These are phyloP conservation scores for Kryptolebias marmoratus DNA, from an alignment of 2,113 vertebrate species.

Conservation along the genomic window DNA sequence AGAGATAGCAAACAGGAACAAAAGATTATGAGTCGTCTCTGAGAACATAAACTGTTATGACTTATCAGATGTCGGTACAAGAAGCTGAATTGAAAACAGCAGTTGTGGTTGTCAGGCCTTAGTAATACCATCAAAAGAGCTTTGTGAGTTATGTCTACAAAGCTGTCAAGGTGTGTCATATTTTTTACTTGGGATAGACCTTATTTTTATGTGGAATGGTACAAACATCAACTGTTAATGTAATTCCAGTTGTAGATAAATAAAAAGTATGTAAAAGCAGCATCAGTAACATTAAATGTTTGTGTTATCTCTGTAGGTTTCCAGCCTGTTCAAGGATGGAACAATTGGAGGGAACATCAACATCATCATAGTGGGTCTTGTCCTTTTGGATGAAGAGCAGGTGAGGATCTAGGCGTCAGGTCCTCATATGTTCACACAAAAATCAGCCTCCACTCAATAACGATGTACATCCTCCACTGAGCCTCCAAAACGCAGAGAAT, in stretches of 20 bases:
- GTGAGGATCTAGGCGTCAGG: slow-evolving; percentile 63
- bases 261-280: not conserved
- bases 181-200: not conserved
- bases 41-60: slow-evolving; percentile 48
- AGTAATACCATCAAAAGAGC: not conserved
- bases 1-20: slow-evolving; percentile 29
- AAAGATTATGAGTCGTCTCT: slow-evolving; percentile 39
- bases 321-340: slow-evolving; percentile 89
- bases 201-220: no score
- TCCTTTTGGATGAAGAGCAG: slow-evolving; percentile 91
- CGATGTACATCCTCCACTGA: not conserved
- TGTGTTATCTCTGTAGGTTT: slow-evolving; percentile 81
- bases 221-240: no score
- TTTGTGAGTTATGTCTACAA: slow-evolving; percentile 25
- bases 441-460: not conserved
- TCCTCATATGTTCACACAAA: not conserved
- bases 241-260: not conserved
- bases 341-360: slow-evolving; percentile 92
- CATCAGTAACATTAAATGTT: not conserved
- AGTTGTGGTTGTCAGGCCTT: slow-evolving; percentile 33
- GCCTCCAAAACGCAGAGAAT: not conserved
- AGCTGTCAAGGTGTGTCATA: slow-evolving; percentile 22
- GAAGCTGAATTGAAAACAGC: slow-evolving; percentile 55
- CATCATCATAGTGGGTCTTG: slow-evolving; percentile 87
- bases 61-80: slow-evolving; percentile 45